Evolutionary conservation across 2,888 invertebrate species (phyloP).

Genomic region (Teleiodes luculella): DNA sequence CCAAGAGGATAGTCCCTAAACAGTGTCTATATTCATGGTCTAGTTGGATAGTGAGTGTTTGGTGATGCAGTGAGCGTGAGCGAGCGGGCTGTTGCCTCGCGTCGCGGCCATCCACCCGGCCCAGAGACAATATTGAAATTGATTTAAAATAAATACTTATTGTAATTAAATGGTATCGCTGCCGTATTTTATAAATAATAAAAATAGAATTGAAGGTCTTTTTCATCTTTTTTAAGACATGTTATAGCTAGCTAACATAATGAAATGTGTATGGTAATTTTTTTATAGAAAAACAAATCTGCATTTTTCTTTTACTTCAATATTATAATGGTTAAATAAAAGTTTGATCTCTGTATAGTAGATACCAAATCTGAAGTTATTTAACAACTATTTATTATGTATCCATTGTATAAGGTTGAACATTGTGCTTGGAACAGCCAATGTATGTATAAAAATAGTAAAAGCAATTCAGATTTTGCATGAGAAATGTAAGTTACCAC

Average conservation of each 20-base stretch:
- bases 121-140: constrained; percentile 77
- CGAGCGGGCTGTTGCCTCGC: constrained; percentile 40
- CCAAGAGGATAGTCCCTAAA: constrained; percentile 97
- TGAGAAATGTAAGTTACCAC: constrained; percentile 57
- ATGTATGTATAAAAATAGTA: constrained; percentile 36
- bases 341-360: constrained; percentile 69
- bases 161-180: constrained; percentile 75
- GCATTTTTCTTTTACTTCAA: constrained; percentile 60
- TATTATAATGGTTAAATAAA: constrained; percentile 45
- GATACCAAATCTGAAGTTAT: constrained; percentile 63
- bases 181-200: constrained; percentile 76
- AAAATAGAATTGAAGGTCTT: constrained; percentile 73
- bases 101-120: constrained; percentile 53
- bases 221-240: constrained; percentile 77
- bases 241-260: constrained; percentile 67
- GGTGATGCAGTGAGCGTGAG: constrained; percentile 60
- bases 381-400: constrained; percentile 49
- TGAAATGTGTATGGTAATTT: constrained; percentile 73
- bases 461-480: constrained; percentile 34
- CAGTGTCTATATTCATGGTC: constrained; percentile 76
- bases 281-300: constrained; percentile 71
- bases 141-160: constrained; percentile 75
- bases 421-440: constrained; percentile 30
- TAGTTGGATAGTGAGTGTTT: constrained; percentile 72
- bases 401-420: constrained; percentile 35